Conservation (phyloP, 2,113 vertebrate species). For the Cheirogaleus medius region DNA sequence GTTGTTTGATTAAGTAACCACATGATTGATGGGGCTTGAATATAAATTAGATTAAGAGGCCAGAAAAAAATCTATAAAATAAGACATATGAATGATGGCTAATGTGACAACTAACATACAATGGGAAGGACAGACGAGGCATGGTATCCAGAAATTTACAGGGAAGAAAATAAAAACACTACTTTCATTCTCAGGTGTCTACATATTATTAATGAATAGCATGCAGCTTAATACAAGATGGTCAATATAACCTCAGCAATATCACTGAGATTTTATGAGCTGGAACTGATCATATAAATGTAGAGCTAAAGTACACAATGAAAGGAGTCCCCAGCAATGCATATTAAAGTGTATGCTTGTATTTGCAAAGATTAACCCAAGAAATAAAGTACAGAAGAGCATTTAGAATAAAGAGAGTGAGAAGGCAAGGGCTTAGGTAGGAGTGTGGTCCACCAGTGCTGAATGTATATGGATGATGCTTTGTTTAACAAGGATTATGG, state of each 20-base stretch:
- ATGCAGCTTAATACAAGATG: neutral
- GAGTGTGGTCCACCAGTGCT: neutral
- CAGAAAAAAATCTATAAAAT: neutral
- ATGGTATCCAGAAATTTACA: neutral
- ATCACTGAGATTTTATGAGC: neutral
- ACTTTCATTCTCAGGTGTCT: neutral
- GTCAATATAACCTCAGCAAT: neutral
- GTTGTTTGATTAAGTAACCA: neutral
- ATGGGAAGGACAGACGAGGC: neutral
- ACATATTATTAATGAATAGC: too few relatives aligned
- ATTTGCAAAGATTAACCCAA: neutral
- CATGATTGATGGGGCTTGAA: neutral
- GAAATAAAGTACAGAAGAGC: neutral
- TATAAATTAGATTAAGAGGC: neutral
- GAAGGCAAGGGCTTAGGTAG: neutral
- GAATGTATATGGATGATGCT: neutral
- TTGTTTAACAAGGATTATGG: neutral
- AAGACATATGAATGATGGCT: neutral
- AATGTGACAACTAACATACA: neutral
- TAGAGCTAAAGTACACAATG: neutral
- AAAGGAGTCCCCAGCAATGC: neutral
- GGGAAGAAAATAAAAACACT: neutral
- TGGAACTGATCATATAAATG: neutral
- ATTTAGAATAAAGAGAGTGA: neutral
- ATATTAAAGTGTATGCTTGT: neutral